These are phyloP conservation scores for Thaumetopoea pityocampa DNA, from an alignment of 1,140 invertebrate species.

Conservation along the genomic window DNA sequence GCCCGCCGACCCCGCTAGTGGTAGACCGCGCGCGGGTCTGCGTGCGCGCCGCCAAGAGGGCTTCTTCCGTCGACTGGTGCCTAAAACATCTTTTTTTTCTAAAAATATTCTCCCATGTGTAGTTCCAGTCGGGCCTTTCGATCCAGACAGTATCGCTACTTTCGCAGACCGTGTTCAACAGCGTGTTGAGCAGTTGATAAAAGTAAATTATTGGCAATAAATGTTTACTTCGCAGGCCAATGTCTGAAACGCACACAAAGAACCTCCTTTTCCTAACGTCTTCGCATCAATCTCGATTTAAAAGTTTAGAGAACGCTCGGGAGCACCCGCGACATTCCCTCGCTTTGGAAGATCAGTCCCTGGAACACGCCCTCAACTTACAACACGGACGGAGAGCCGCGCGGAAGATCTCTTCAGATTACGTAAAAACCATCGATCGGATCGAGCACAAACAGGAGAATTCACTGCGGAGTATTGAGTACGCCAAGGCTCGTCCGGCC, in stretches of 20 bases:
- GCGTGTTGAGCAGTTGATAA: no score
- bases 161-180: no score
- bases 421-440: slow-evolving; percentile 56
- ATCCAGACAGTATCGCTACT: no score
- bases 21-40: no score
- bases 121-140: no score
- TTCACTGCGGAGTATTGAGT: slow-evolving; percentile 49
- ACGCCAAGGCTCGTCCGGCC: slow-evolving; percentile 37
- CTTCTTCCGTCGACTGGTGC: no score
- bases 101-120: no score
- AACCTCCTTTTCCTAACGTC: slow-evolving; percentile 28
- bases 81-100: no score
- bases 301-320: slow-evolving; percentile 24
- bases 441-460: slow-evolving; percentile 38
- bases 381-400: slow-evolving; percentile 44
- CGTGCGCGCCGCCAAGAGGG: no score
- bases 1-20: no score
- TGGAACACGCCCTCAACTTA: slow-evolving; percentile 37
- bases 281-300: slow-evolving; percentile 26
- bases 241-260: slow-evolving; percentile 22
- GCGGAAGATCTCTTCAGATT: slow-evolving; percentile 55
- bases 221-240: no score
- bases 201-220: no score
- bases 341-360: slow-evolving; percentile 24
- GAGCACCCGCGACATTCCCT: slow-evolving; percentile 28